A percentile compares a stretch with the other conserved stretches of the same genome.
Evolutionary conservation across 2,113 vertebrate species (phyloP).

Genomic region (Polypterus senegalus): DNA sequence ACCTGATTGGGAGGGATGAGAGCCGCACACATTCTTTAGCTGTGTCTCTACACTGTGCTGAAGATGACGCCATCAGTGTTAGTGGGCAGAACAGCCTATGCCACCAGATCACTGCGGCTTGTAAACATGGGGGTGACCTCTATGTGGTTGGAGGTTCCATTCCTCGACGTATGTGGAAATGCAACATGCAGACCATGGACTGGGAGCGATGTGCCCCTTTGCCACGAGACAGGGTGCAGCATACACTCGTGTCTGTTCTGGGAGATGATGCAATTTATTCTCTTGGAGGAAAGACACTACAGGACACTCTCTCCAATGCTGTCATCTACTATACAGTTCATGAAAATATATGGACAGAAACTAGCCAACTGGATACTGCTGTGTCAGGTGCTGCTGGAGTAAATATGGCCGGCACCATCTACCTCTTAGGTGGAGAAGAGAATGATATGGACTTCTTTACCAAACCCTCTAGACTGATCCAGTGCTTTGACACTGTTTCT

Average conservation of each 20-base stretch:
- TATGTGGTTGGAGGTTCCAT: conserved; percentile 95
- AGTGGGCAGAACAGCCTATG: conserved; percentile 94
- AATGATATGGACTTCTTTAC: conserved; percentile 98
- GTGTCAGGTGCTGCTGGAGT: conserved; percentile 89
- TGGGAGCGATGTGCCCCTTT: conserved; percentile 95
- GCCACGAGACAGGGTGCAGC: conserved; percentile 87
- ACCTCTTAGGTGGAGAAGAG: conserved; percentile 89
- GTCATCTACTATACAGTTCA: conserved; percentile 89
- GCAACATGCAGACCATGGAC: conserved; percentile 95
- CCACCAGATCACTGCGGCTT: conserved; percentile 94
- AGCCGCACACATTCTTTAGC: conserved; percentile 85
- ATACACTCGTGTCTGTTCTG: conserved; percentile 82
- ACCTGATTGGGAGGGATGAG: conserved; percentile 92
- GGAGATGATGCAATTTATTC: conserved; percentile 87
- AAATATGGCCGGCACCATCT: conserved; percentile 86
- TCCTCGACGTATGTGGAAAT: conserved; percentile 97
- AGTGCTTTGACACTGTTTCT: conserved; percentile 82
- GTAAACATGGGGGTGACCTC: conserved; percentile 86
- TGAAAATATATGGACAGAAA: conserved; percentile 94
- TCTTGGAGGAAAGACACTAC: conserved; percentile 84
- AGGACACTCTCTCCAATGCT: conserved; percentile 89
- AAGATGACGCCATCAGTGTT: conserved; percentile 83
- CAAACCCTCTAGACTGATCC: conserved; percentile 91
- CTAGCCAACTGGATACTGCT: conserved; percentile 79
- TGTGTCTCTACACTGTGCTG: conserved; percentile 84